Evolutionary conservation across 2,888 invertebrate species (phyloP), one percentile per base, ranked within the genome.

Genomic region (Hybos culiciformis): DNA sequence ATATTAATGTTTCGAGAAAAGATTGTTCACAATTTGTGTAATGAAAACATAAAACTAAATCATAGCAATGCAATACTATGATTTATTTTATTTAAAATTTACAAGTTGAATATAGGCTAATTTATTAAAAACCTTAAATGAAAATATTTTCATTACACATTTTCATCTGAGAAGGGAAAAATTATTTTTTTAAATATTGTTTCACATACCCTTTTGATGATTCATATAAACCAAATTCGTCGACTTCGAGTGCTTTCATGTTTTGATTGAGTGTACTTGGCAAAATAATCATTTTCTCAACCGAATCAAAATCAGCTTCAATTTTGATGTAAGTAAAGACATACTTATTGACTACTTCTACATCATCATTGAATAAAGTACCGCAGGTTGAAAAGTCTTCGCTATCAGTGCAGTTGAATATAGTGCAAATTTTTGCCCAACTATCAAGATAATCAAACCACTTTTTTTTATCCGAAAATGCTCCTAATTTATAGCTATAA

Each of bases 321-420:
- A 66, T 54, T 3, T 46, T 47, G 14, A 65, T 53, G 15, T 47
- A 39, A 4, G 51, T 53, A 24, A 66, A 66, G n/a, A 52, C 51
- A 19, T 53, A 44, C 2, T 47, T 43, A 36, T 61, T 57, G 34
- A 46, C 50, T 4, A 60, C 56, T 5, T 11, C 14, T 4, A 44
- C 24, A 3, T 3, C 12, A 1, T 40, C 44, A 7, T 56, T 53
- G 33, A 60, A 51, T 12, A 56, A 54, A 26, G 48, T 51, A 3
- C 68, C 69, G 51, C 74, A 73, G 5, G 65, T 62, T 2, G 45
- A 44, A 3, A 63, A 24, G 6, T 56, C 56, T n/a, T 52, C 42
- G 42, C 57, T 57, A 45, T 60, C 59, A 36, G 56, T 52, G 51
- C 73, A 74, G 23, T 70, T 66, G 18, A 71, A 60, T 1, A 74